Evolutionary conservation across 2,888 invertebrate species (phyloP).

Genomic region (Ophioninae sp.): DNA sequence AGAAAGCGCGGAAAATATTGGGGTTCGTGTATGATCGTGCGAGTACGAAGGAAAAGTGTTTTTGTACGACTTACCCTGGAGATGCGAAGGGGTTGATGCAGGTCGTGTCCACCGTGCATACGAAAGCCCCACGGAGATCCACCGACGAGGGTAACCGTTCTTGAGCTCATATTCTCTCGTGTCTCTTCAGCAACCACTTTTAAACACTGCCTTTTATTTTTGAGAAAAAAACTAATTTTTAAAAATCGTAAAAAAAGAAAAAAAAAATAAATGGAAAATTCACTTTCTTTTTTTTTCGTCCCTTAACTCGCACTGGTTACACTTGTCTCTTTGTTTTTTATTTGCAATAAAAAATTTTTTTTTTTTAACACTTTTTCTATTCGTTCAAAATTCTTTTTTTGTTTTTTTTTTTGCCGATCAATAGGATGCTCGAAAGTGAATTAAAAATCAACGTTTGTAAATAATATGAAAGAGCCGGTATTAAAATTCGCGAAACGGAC

Average conservation of each 20-base stretch:
- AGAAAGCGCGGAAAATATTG: background rate
- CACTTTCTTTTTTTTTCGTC: slow-evolving; percentile 1
- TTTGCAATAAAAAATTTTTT: background rate
- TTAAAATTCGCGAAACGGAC: slow-evolving; percentile 19
- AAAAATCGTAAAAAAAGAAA: no score
- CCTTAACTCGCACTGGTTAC: background rate
- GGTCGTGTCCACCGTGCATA: slow-evolving; percentile 92
- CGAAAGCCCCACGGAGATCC: slow-evolving; percentile 95
- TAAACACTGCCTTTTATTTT: background rate
- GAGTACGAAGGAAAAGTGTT: slow-evolving; percentile 20
- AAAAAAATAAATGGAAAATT: no score
- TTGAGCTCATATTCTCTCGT: slow-evolving; percentile 86
- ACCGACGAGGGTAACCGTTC: slow-evolving; percentile 89
- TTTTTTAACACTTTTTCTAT: background rate
- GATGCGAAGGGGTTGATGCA: slow-evolving; percentile 89
- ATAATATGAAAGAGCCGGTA: background rate
- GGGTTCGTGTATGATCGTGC: background rate
- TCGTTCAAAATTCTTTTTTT: slow-evolving; percentile 27
- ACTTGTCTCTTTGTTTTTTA: slow-evolving; percentile 11
- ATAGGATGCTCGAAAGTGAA: background rate
- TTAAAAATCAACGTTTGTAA: background rate
- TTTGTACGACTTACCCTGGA: slow-evolving; percentile 86
- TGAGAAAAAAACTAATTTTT: no score
- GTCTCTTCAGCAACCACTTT: slow-evolving; percentile 46
- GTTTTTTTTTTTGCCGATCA: background rate